Base-by-base conservation (phyloP, 2,797 vertebrate species). In the Chaetophractus vellerosus region DNA sequence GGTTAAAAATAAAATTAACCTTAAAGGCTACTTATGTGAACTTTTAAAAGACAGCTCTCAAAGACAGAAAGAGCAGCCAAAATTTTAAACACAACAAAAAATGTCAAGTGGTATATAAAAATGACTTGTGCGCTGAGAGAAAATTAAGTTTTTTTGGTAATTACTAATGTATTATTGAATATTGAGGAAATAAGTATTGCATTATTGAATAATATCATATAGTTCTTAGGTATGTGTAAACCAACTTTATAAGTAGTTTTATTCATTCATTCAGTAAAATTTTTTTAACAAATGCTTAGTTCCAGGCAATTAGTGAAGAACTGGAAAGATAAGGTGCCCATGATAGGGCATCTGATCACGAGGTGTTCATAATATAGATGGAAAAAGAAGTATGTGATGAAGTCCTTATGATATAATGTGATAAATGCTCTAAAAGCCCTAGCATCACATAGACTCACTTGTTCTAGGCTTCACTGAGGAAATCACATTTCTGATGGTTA, bases 1-100 rank as follows among this genome's bases (percentile, higher is more conserved):
- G 28, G 41, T 83, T 85, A 91, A 95, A 61, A 41, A 74, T 82
- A 79, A 94, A 94, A 93, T 3, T 57, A 88, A 72, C 5, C 9
- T 24, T 74, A 59, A 76, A 91, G 64, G 5, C 16, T 76, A 81
- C 11, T 59, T 11, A n/a, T 48, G 50, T 41, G 78, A 64, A 64
- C 66, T 72, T 48, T 16, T 24, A 84, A 36, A 89, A 38, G 61
- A 55, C n/a, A 28, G 9, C 26, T 93, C 18, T 55, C 10, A 95
- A 90, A 52, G 61, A 28, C 9, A 79, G 4, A 66, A 74, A 79
- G 6, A 75, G 41, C 50, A 50, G 45, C 45, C 45, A 75, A 45
- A 94, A 59, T 66, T 80, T 82, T 57, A 85, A 61, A 26, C 26
- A 68, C 0, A 92, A 6, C n/a, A 90, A 72, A 68, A 36, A 64